Evolutionary conservation across 2,113 vertebrate species (phyloP).

Genomic region (Mobula hypostoma): DNA sequence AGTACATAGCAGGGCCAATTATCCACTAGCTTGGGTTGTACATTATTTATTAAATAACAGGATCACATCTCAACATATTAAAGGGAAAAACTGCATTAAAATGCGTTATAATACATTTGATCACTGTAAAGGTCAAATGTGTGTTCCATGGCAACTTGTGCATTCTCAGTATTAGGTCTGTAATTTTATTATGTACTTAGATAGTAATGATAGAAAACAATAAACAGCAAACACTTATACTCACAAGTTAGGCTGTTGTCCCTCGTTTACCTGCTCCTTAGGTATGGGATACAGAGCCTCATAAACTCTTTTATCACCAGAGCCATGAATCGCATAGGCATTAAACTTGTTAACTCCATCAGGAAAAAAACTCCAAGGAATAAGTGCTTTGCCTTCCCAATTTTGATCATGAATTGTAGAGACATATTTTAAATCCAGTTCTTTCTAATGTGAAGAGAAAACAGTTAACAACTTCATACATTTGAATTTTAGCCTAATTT

Average conservation of each 20-base stretch:
- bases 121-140: background rate
- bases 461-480: background rate
- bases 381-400: slow-evolving; percentile 54
- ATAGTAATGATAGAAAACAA: background rate
- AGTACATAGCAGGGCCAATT: slow-evolving; percentile 1
- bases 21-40: background rate
- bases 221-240: slow-evolving; percentile 39
- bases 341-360: slow-evolving; percentile 62
- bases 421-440: slow-evolving; percentile 56
- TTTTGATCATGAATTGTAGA: slow-evolving; percentile 45
- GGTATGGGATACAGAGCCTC: slow-evolving; percentile 59
- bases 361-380: slow-evolving; percentile 60
- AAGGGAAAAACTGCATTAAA: background rate
- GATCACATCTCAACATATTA: background rate
- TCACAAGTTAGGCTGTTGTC: slow-evolving; percentile 60
- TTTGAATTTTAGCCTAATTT: background rate
- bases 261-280: slow-evolving; percentile 47
- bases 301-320: slow-evolving; percentile 51
- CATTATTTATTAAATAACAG: background rate
- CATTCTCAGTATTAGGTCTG: background rate
- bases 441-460: slow-evolving; percentile 54
- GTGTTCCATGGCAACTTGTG: background rate
- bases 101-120: background rate
- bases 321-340: slow-evolving; percentile 62
- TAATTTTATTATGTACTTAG: background rate